Base-by-base conservation (phyloP, 2,888 invertebrate genomes). In the Eucera pruinosa region DNA sequence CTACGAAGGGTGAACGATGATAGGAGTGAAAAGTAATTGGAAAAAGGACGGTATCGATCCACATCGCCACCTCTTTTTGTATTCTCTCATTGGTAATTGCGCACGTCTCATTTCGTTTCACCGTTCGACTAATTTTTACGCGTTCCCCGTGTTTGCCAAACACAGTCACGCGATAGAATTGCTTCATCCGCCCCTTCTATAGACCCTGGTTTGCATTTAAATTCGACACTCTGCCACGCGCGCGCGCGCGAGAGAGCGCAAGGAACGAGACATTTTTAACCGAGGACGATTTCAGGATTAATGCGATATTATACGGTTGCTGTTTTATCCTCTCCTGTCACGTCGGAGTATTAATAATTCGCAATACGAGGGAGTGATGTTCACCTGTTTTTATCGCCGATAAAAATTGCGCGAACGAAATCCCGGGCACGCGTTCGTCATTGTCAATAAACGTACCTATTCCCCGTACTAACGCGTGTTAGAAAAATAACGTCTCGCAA, bases 351-450 rank as follows among this genome's bases (percentile, higher is more conserved):
- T 43, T n/a, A 50, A 30, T 27, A 15, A 33, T 33, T 2, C 39
- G n/a, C 18, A 11, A 45, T 58, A 54, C n/a, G n/a, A n/a, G n/a
- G n/a, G n/a, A n/a, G 58, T 65, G 58, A 47, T 25, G 30, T 15
- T 41, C 45, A 7, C 27, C 2, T n/a, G 36, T 45, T 58, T 52
- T 47, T 20, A 25, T 66, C 48, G 27, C 23, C 15, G 23, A 13
- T 33, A 36, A 52, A 43, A 60, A 67, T 47, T 36, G 5, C 39
- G 7, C 1, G n/a, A n/a, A n/a, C n/a, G n/a, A n/a, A n/a, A 0
- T 3, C 0, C 27, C 9, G 4, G 2, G 13, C 4, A 7, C 25
- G 2, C 36, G 15, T 43, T 45, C 20, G 41, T 48, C 41, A 30
- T 9, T 20, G 23, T 20, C 33, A 30, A 47, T 30, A n/a, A 47